Conservation (phyloP, 1,140 invertebrate species). For the Panulirus ornatus region DNA sequence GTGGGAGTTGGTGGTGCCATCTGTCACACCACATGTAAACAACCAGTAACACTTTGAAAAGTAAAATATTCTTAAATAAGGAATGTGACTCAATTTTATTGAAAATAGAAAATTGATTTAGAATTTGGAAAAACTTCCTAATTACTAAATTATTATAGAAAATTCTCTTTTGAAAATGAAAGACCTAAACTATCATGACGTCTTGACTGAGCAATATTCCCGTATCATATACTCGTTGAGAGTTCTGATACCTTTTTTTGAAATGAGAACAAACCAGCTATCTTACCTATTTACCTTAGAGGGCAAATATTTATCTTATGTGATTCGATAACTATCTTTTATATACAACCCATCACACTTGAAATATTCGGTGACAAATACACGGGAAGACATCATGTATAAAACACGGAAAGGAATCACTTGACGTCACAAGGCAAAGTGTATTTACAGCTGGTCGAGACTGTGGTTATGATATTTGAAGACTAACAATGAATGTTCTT, state of each 20-base stretch:
- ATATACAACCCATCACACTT: no score
- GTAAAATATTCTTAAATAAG: neutral
- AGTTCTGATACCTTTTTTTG: no score
- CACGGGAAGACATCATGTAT: no score
- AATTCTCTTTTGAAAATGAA: no score
- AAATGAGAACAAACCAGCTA: no score
- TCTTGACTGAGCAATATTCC: neutral
- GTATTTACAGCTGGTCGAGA: slow-evolving; percentile 56
- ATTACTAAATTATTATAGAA: neutral
- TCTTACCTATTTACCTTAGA: no score
- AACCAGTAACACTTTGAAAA: neutral
- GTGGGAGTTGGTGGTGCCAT: slow-evolving; percentile 9
- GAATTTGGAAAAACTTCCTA: neutral
- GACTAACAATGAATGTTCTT: neutral
- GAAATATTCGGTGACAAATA: no score
- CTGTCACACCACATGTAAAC: slow-evolving; percentile 33
- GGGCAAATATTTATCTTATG: no score
- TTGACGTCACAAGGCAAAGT: neutral
- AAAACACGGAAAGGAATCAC: no score
- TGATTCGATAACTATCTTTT: no score
- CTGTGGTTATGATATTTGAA: neutral
- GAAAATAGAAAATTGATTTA: no score
- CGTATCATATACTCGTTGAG: neutral
- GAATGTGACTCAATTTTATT: neutral
- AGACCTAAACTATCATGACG: neutral